phyloP scores from a whole-genome alignment of 2,888 invertebrate species.

The Pammene fasciana region DNA sequence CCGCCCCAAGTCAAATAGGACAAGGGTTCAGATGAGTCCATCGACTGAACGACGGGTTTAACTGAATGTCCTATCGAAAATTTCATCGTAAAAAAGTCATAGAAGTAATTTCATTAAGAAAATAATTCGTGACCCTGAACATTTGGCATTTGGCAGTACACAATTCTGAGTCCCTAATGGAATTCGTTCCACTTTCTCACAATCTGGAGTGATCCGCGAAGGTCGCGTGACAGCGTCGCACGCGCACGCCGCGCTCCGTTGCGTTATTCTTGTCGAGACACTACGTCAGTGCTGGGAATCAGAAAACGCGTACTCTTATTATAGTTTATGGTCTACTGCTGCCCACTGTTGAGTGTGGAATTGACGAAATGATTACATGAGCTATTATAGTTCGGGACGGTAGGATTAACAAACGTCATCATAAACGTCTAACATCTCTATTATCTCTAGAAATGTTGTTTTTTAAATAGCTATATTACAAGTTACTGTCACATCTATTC shows the following conservation, averaged over 20 bases:
- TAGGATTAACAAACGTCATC: constrained; percentile 30
- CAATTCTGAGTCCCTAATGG: constrained; percentile 6
- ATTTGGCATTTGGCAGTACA: constrained; percentile 5
- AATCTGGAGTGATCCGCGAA: constrained; percentile 19
- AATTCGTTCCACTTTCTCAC: constrained; percentile 14
- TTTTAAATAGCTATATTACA: no score
- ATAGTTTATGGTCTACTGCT: constrained; percentile 39
- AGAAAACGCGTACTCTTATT: constrained; percentile 35
- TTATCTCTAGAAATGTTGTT: background rate
- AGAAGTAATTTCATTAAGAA: no score
- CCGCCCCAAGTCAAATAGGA: no score
- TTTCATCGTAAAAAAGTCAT: no score
- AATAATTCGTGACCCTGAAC: background rate
- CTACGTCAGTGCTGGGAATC: constrained; percentile 37
- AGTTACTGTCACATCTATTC: no score
- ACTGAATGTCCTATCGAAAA: no score
- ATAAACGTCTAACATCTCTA: constrained; percentile 19
- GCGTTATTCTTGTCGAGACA: constrained; percentile 41
- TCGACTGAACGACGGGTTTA: no score
- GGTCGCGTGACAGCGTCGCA: constrained; percentile 35
- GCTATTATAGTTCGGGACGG: constrained; percentile 17
- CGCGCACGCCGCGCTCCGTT: constrained; percentile 21
- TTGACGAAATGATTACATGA: constrained; percentile 36
- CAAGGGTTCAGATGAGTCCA: no score
- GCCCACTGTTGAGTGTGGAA: constrained; percentile 26